A percentile compares a stretch with the other conserved stretches of the same genome.
These are phyloP conservation scores for Sphaeridia pumilis DNA, from an alignment of 2,888 invertebrate species.

Conservation along the genomic window DNA sequence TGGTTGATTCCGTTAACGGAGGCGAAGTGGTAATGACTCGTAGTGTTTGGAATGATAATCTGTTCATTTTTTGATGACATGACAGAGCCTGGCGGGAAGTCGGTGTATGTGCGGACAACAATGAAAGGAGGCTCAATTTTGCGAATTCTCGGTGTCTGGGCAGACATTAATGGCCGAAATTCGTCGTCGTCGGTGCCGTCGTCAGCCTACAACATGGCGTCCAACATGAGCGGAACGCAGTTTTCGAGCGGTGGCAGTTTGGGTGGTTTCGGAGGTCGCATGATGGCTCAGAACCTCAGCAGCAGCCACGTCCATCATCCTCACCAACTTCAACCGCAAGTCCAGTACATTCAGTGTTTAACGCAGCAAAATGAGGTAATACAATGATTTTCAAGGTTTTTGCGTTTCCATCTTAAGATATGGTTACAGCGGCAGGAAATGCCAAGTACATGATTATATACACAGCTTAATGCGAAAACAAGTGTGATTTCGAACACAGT, in stretches of 20 bases:
- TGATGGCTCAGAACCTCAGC: constrained; percentile 29
- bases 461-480: no score
- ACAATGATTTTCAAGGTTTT: neutral
- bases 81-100: constrained; percentile 36
- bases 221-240: constrained; percentile 15
- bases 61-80: constrained; percentile 13
- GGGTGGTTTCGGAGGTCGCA: constrained; percentile 33
- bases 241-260: constrained; percentile 32
- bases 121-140: constrained; percentile 60
- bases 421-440: no score
- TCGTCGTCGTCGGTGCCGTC: constrained; percentile 20
- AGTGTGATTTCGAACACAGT: no score
- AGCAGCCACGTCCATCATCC: constrained; percentile 23
- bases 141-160: constrained; percentile 60
- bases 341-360: constrained; percentile 57
- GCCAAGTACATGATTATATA: no score
- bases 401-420: no score
- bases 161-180: constrained; percentile 42
- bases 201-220: constrained; percentile 4
- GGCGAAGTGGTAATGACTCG: no score
- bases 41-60: no score
- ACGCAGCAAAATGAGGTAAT: constrained; percentile 60
- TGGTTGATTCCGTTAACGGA: no score
- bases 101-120: constrained; percentile 54
- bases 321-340: constrained; percentile 37